Base-by-base conservation (phyloP, 2,888 invertebrate genomes). In the Lasioglossum morio region DNA sequence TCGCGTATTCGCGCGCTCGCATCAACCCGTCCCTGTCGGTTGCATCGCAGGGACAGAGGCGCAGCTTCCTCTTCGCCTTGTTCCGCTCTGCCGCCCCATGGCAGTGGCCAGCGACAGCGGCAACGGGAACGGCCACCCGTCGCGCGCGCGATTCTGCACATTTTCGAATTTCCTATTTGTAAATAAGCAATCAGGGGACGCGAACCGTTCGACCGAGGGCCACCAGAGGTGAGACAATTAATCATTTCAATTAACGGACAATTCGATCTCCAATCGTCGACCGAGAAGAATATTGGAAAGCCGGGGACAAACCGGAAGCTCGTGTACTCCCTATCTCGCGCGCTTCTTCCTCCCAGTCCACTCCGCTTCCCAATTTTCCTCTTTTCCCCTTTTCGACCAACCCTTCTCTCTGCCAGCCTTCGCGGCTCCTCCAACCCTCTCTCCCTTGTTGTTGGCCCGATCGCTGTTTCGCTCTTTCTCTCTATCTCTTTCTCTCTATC, bases 111-210 rank as follows among this genome's bases (percentile, higher is more conserved):
- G 81, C 16, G 60, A 14, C 60, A 60, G 14, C 2, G 66, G 34
- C 34, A 37, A 34, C 37, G 77, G 79, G 89, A 89, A 81, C 23
- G 23, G 19, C 30, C 43, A 4, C 63, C 84, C 77, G 27, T 19
- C 48, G 19, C 48, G 48, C 85, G 81, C 89, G 92, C 92, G 92
- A 93, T 93, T 94, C 92, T 89, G 93, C 93, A 93, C 95, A 95
- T 95, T 95, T 95, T 95, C 95, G 94, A 94, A 95, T 95, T 95
- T 95, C 95, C 95, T 95, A 95, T 95, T 95, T 95, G 95, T 94
- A 95, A 95, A 95, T 95, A 95, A 95, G 95, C 95, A 95, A 95
- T 95, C 95, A 95, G 92, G 92, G 92, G 75, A 82, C 86, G 77
- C 88, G 87, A 80, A 74, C 78, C 77, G 89, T 75, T 79, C 87